Conservation (phyloP, 2,888 invertebrate genomes). For the Oxystoma pomonae region DNA sequence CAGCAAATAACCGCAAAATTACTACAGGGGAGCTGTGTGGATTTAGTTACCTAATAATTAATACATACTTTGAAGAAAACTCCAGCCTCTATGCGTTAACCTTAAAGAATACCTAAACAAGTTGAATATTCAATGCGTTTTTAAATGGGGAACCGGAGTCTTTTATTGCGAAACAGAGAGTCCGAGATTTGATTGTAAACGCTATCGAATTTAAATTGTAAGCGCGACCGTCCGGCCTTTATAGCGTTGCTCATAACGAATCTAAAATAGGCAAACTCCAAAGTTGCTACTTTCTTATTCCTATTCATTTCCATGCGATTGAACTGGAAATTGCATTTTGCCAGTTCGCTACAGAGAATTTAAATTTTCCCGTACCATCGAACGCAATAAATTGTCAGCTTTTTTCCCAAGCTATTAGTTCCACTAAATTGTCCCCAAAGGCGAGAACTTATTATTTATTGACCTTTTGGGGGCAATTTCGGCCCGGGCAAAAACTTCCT, state of each 20-base stretch:
- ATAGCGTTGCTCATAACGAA: not conserved
- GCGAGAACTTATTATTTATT: not conserved
- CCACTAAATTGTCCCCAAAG: not conserved
- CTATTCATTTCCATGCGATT: constrained; percentile 16
- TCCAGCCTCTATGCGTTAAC: too few species aligned
- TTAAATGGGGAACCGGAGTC: too few species aligned
- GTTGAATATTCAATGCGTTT: too few species aligned
- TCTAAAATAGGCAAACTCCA: not conserved
- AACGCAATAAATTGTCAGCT: not conserved
- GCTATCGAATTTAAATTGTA: not conserved
- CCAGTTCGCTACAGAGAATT: constrained; percentile 12
- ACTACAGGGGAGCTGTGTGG: too few species aligned
- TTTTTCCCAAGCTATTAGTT: not conserved
- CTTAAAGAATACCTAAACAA: too few species aligned
- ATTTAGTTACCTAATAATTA: too few species aligned
- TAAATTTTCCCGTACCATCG: constrained; percentile 12
- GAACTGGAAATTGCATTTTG: constrained; percentile 16
- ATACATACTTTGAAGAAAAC: too few species aligned
- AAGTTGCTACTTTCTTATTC: constrained; percentile 7
- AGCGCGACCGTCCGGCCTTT: not conserved
- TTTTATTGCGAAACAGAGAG: not conserved
- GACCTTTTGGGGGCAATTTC: not conserved
- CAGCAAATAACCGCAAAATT: too few species aligned
- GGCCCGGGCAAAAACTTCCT: not conserved
- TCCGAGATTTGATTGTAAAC: not conserved